These are phyloP conservation scores for Mermis nigrescens DNA, from an alignment of 2,888 invertebrate species.

Conservation along the genomic window DNA sequence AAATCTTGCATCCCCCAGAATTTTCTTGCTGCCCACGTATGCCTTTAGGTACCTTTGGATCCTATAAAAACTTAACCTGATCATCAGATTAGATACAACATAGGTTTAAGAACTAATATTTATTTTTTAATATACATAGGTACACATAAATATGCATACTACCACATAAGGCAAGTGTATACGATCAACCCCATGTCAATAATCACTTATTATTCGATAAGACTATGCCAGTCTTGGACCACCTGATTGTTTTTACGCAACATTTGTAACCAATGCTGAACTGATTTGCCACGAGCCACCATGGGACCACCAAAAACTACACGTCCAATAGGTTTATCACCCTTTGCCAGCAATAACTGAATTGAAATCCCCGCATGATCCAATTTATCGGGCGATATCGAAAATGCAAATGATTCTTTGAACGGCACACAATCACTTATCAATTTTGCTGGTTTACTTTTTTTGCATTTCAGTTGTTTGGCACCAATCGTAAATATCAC, in stretches of 20 bases:
- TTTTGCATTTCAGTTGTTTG: constrained; percentile 52
- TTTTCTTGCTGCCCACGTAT: too few relatives aligned
- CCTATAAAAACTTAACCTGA: too few relatives aligned
- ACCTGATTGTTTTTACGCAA: constrained; percentile 49
- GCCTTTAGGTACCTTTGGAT: too few relatives aligned
- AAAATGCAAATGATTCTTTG: constrained; percentile 59
- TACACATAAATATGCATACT: too few relatives aligned
- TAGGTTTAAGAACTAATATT: too few relatives aligned
- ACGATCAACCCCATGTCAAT: too few relatives aligned
- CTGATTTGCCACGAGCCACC: constrained; percentile 54
- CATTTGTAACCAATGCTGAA: constrained; percentile 56
- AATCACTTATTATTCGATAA: constrained; percentile 31
- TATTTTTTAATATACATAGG: too few relatives aligned
- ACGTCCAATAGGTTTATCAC: constrained; percentile 46
- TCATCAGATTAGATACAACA: too few relatives aligned
- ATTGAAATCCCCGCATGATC: constrained; percentile 50
- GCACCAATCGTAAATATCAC: constrained; percentile 36
- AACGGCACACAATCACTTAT: constrained; percentile 43
- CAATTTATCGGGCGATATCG: constrained; percentile 40
- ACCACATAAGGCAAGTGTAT: too few relatives aligned
- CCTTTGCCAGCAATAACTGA: constrained; percentile 28
- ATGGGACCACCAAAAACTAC: constrained; percentile 57
- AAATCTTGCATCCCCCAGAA: too few relatives aligned
- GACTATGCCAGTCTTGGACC: constrained; percentile 52
- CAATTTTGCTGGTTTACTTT: constrained; percentile 41